Evolutionary conservation across 2,888 invertebrate species (phyloP), one percentile per base, ranked within the genome.

Genomic region (Epirrhoe tristata): DNA sequence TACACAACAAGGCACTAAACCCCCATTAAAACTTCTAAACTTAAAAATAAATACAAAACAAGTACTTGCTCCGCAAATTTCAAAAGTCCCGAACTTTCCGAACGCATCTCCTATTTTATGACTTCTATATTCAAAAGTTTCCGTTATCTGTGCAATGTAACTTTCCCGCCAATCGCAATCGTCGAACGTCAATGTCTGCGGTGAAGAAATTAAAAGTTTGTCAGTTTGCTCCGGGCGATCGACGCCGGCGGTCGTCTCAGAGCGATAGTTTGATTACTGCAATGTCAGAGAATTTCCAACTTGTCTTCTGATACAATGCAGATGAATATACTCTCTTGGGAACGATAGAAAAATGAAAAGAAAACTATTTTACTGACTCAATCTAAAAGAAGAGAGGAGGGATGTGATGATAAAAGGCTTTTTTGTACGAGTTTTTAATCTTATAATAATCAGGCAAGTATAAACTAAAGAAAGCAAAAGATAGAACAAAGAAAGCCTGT

Each of bases 191-290:
- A 90, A 89, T 88, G 88, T 87, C 88, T 88, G 89, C 81, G 85
- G 83, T 81, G 84, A 89, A 88, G 89, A 87, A 89, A 91, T 91
- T 90, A 91, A 91, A 92, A 91, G 90, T 91, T 91, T 86, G 86
- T 85, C 88, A 90, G 88, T 89, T 78, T 70, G 87, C 90, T 87
- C 72, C 82, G 83, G 82, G 91, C 90, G 81, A 76, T 86, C 84
- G 84, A 77, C 86, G 87, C 73, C 82, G 84, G 80, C 87, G 87
- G 89, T 87, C 83, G 83, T 74, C 76, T 72, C 68, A 67, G 66
- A 60, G 63, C 66, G 77, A 75, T 83, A 85, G 81, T 82, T 84
- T 81, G 77, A 81, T 83, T 82, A 77, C 77, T 77, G 70, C 63
- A 77, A 79, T 78, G 76, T 77, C 77, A 73, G 70, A 73, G 70